Evolutionary conservation across 2,113 vertebrate genomes (phyloP).

Genomic region (Spheniscus mendiculus): DNA sequence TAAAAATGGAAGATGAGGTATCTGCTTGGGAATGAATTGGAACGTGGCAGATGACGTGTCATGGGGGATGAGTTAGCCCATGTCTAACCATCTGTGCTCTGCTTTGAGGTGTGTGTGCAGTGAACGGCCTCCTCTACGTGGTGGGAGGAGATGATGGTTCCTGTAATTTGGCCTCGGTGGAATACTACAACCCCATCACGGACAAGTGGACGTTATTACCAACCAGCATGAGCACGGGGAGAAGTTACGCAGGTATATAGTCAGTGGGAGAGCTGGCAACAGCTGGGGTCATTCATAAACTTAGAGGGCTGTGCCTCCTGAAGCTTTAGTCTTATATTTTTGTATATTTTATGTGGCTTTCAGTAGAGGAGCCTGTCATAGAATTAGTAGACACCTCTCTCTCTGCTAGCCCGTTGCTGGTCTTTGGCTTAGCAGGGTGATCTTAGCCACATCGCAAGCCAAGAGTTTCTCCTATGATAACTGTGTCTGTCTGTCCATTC

Average conservation of each 20-base stretch:
- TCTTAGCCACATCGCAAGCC: not conserved
- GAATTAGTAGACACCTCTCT: not conserved
- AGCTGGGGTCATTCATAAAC: not conserved
- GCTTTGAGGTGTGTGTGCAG: slow-evolving; percentile 88
- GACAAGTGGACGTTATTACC: slow-evolving; percentile 96
- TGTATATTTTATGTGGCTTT: not conserved
- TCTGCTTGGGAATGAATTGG: not conserved
- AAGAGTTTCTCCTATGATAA: not conserved
- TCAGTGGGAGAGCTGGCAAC: not conserved
- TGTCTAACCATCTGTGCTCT: not conserved
- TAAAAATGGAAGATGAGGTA: not conserved
- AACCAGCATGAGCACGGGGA: slow-evolving; percentile 94
- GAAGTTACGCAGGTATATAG: slow-evolving; percentile 89
- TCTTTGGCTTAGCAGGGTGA: not conserved
- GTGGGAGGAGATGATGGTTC: slow-evolving; percentile 95
- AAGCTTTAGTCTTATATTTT: not conserved
- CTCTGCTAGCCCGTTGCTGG: not conserved
- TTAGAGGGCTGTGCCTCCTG: not conserved
- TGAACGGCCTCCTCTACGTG: slow-evolving; percentile 93
- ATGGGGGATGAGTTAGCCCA: not conserved
- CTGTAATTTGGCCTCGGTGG: slow-evolving; percentile 93
- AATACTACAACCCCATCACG: slow-evolving; percentile 90
- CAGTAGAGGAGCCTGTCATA: not conserved
- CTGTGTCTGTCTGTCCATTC: not conserved
- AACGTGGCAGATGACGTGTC: accelerated